These are phyloP conservation scores for Hybognathus amarus DNA, from an alignment of 2,797 vertebrate genomes.

Conservation along the genomic window DNA sequence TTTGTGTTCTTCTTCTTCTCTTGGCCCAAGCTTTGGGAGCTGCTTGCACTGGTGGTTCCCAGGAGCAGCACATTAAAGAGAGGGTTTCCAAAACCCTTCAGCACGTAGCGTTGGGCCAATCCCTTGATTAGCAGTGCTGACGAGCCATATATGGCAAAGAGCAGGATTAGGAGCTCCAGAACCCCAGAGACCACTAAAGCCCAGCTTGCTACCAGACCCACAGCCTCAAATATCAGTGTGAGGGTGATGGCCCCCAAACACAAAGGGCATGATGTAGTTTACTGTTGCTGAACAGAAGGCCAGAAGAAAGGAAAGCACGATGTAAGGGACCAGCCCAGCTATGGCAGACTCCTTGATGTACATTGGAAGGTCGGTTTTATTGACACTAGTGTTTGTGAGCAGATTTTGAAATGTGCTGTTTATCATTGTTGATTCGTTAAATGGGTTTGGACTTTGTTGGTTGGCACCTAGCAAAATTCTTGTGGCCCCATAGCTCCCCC, in stretches of 20 bases:
- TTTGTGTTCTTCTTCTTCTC: slow-evolving; percentile 92
- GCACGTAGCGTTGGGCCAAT: slow-evolving; percentile 82
- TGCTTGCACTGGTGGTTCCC: slow-evolving; percentile 77
- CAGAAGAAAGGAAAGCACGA: slow-evolving; percentile 82
- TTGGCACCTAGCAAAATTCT: slow-evolving; percentile 76
- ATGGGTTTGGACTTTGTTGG: slow-evolving; percentile 22
- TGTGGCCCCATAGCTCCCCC: slow-evolving; percentile 86
- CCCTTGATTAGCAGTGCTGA: slow-evolving; percentile 85
- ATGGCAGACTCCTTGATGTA: slow-evolving; percentile 76
- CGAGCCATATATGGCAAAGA: slow-evolving; percentile 85
- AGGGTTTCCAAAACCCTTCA: slow-evolving; percentile 88
- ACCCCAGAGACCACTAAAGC: slow-evolving; percentile 82
- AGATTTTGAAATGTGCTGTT: slow-evolving; percentile 25
- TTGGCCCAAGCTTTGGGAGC: slow-evolving; percentile 75
- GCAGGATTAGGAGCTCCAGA: slow-evolving; percentile 82
- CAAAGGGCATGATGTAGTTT: slow-evolving; percentile 91
- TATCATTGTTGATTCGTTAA: slow-evolving; percentile 37
- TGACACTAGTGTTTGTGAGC: slow-evolving; percentile 9
- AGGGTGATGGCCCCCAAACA: slow-evolving; percentile 84
- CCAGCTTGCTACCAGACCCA: slow-evolving; percentile 78
- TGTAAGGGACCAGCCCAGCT: slow-evolving; percentile 85
- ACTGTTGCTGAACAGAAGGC: slow-evolving; percentile 89
- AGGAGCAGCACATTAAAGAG: slow-evolving; percentile 88
- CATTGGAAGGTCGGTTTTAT: slow-evolving; percentile 33
- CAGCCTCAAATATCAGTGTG: slow-evolving; percentile 85